Evolutionary conservation across 2,797 vertebrate genomes (phyloP), one percentile per base, ranked within the genome.

Genomic region (Austrolebias charrua): DNA sequence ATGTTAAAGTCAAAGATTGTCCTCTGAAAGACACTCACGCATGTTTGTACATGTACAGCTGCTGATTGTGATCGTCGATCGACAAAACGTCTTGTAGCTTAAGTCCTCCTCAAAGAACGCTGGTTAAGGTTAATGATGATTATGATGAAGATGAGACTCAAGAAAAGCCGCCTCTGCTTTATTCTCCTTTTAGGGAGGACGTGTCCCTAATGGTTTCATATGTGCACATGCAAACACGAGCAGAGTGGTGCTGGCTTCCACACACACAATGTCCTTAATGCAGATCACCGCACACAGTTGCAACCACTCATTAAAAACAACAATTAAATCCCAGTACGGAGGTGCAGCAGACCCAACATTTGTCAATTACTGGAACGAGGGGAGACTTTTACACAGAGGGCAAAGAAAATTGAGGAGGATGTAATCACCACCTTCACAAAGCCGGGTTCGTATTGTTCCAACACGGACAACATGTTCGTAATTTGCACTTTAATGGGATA

Each of bases 401-500:
- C 71, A 84, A 67, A 84, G 63, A 84, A 69, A 80, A 72, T 29
- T 54, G 70, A 86, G 71, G 75, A 70, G 81, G 73, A 83, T 73
- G 71, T 69, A 80, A 85, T 78, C 70, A 75, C 78, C 72, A 63
- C 38, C 56, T 72, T 42, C 49, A 75, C 64, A 86, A 76, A 81
- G 74, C 55, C 63, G 28, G 55, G 67, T 68, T 60, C 58, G 63
- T 76, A 61, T 76, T 78, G 81, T 71, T 85, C 63, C 78, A 77
- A 64, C 64, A 54, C 3, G 69, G 75, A 78, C 72, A 70, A 63
- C 38, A 24, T 73, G 72, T 72, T 75, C 45, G 59, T 78, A 55
- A 86, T 88, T 71, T 88, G 80, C 73, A 84, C 79, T 71, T 80
- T 83, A 89, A 89, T 80, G 71, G 76, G 71, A 86, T 46, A 63